A percentile compares a stretch with the other conserved stretches of the same genome.
Conservation (phyloP, 2,113 vertebrate species). For the Onychorhynchus coronatus region DNA sequence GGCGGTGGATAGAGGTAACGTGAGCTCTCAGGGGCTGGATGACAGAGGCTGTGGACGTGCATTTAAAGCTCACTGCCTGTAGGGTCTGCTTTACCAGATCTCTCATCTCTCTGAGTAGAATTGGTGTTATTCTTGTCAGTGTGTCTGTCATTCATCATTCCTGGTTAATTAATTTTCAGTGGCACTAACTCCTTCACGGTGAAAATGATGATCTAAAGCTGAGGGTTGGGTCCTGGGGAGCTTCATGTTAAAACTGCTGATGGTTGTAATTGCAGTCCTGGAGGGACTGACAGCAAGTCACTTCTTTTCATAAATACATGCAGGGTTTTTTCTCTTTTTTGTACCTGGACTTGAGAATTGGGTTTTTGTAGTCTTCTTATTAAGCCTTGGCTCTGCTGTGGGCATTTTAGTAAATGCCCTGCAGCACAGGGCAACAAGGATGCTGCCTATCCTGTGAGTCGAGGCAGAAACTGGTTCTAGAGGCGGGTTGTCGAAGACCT, state of each 20-base stretch:
- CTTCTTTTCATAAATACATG: background rate
- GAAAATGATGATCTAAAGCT: background rate
- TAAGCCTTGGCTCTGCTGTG: background rate
- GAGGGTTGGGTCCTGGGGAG: background rate
- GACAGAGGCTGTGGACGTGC: accelerated
- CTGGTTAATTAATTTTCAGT: background rate
- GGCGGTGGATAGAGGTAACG: background rate
- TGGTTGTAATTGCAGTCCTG: background rate
- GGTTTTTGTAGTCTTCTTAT: background rate
- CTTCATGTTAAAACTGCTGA: background rate
- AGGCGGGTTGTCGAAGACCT: background rate
- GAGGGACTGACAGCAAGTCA: background rate
- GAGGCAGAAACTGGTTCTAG: background rate
- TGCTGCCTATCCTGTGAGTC: background rate
- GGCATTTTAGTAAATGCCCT: background rate
- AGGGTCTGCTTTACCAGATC: background rate
- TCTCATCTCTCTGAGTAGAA: background rate
- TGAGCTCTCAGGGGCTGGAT: background rate
- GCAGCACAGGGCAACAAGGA: background rate
- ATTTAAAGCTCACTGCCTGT: background rate
- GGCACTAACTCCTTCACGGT: background rate
- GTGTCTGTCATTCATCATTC: background rate
- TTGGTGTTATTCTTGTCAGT: background rate
- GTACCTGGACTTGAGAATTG: background rate
- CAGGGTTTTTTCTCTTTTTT: background rate